Evolutionary conservation across 2,113 vertebrate genomes (phyloP).

Genomic region (Zapus hudsonius): DNA sequence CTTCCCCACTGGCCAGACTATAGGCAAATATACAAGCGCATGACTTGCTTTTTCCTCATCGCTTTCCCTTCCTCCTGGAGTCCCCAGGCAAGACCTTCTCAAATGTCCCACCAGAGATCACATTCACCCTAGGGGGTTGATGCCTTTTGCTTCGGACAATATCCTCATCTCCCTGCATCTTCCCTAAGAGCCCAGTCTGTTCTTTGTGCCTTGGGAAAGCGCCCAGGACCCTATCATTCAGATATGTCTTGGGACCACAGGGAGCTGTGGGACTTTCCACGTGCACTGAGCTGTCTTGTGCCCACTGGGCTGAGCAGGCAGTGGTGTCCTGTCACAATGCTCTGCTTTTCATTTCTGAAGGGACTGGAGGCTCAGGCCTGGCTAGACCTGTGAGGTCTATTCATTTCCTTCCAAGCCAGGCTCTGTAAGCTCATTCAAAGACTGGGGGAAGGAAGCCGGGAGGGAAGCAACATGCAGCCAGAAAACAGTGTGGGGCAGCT

Average conservation of each 20-base stretch:
- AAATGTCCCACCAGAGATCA: neutral
- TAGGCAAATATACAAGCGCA: neutral
- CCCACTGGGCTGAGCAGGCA: neutral
- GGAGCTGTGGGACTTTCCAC: neutral
- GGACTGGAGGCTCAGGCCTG: slow-evolving; percentile 38
- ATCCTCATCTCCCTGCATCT: neutral
- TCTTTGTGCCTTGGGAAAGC: neutral
- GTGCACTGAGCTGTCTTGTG: neutral
- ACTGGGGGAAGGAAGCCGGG: slow-evolving; percentile 45
- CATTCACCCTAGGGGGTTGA: neutral
- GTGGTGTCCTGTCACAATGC: slow-evolving; percentile 52
- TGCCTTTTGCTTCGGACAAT: neutral
- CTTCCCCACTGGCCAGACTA: neutral
- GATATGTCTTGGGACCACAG: slow-evolving; percentile 17
- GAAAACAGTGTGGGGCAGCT: slow-evolving; percentile 38
- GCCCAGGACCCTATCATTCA: neutral
- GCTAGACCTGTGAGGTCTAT: slow-evolving; percentile 72
- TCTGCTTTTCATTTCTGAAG: slow-evolving; percentile 60
- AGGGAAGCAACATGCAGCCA: neutral
- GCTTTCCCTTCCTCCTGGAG: neutral
- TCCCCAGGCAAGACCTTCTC: neutral
- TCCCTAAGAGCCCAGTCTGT: neutral
- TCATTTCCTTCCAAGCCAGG: slow-evolving; percentile 73
- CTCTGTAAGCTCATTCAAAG: slow-evolving; percentile 77
- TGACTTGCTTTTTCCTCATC: neutral